Conservation (phyloP, 2,888 invertebrate genomes). For the Eupithecia vulgata region DNA sequence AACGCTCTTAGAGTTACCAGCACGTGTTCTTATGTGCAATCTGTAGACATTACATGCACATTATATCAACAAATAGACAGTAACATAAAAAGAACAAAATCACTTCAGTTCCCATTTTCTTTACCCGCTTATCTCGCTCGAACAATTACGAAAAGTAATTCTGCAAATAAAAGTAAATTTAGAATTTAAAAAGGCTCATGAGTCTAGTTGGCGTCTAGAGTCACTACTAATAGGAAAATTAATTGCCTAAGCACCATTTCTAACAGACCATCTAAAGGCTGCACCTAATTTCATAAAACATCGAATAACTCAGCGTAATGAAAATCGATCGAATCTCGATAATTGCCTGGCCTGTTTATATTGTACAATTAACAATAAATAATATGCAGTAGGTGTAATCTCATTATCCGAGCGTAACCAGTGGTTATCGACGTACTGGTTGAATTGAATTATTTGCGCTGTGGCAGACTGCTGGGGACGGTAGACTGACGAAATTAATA, state of each 20-base stretch:
- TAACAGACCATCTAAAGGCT: conserved; percentile 42
- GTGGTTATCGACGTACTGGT: conserved; percentile 31
- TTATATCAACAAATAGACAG: too few relatives aligned
- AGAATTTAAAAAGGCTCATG: neutral
- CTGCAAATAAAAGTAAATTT: neutral
- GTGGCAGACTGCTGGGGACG: neutral
- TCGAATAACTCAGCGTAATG: conserved; percentile 45
- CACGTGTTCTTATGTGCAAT: too few relatives aligned
- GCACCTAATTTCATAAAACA: conserved; percentile 51
- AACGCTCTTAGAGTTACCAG: too few relatives aligned
- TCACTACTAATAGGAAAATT: conserved; percentile 1
- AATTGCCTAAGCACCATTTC: conserved; percentile 19
- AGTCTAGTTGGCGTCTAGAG: neutral
- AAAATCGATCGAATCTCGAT: conserved; percentile 51
- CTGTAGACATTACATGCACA: too few relatives aligned
- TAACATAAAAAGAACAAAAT: neutral
- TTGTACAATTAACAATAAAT: conserved; percentile 58
- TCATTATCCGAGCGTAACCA: conserved; percentile 49
- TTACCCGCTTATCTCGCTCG: neutral
- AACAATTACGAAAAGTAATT: neutral
- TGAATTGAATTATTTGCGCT: conserved; percentile 34
- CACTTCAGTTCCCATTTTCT: neutral
- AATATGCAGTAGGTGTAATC: conserved; percentile 47
- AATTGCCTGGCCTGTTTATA: conserved; percentile 53
- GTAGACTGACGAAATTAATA: neutral